phyloP scores from a whole-genome alignment of 2,797 vertebrate species.

The Rhabdophis nuchalis region DNA sequence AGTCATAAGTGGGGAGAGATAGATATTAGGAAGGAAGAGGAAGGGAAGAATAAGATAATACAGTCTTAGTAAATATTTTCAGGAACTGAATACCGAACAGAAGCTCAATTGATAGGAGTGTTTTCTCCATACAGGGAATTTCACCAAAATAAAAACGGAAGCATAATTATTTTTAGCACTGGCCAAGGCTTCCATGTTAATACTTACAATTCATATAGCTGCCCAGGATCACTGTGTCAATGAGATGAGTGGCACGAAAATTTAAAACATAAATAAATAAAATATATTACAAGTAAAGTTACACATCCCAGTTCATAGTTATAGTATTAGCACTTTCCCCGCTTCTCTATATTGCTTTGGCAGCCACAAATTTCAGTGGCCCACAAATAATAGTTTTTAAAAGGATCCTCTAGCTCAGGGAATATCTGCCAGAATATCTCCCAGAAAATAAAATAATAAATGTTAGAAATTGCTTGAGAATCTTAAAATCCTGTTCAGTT shows the following conservation, averaged over 20 bases:
- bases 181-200: not conserved
- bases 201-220: not conserved
- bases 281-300: not conserved
- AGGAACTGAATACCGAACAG: constrained; percentile 8
- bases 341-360: not conserved
- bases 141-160: not conserved
- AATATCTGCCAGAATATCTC: not conserved
- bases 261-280: not conserved
- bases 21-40: too few relatives aligned
- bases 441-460: not conserved
- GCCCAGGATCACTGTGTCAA: not conserved
- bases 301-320: not conserved
- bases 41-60: too few relatives aligned
- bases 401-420: not conserved
- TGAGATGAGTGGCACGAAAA: not conserved
- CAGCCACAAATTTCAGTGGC: not conserved
- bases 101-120: not conserved
- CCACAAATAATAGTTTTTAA: not conserved
- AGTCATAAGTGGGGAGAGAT: too few relatives aligned
- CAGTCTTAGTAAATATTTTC: not conserved
- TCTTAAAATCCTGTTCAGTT: not conserved
- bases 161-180: not conserved
- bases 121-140: not conserved
- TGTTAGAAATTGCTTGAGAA: not conserved
- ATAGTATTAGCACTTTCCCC: not conserved